Evolutionary conservation across 2,888 invertebrate species (phyloP).

Genomic region (Hirtodrosophila confusa): DNA sequence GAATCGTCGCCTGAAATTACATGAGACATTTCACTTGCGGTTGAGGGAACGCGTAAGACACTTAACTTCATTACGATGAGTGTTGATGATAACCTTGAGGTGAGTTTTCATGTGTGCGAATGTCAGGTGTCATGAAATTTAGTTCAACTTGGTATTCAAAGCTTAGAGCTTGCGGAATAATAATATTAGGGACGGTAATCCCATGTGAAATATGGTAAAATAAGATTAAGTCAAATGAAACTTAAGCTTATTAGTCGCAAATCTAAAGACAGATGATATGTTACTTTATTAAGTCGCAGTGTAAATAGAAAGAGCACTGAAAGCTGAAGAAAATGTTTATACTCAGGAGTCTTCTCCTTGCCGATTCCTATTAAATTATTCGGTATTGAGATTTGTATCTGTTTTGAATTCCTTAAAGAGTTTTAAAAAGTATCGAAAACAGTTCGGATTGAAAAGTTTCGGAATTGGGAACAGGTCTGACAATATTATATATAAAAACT

Average conservation of each 20-base stretch:
- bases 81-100: constrained; percentile 9
- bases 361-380: no score
- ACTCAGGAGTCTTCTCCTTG: no score
- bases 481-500: no score
- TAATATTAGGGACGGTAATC: constrained; percentile 6
- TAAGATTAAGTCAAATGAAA: neutral
- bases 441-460: neutral
- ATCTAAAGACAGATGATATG: no score
- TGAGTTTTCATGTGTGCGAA: constrained; percentile 3
- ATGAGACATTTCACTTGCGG: constrained; percentile 33
- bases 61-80: constrained; percentile 19
- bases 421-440: no score
- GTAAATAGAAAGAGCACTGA: no score
- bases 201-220: constrained; percentile 4
- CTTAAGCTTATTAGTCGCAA: no score
- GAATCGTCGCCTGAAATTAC: constrained; percentile 19
- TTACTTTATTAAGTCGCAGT: no score
- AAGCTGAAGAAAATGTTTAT: no score
- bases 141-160: neutral
- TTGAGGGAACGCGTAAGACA: constrained; percentile 2
- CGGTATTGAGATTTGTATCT: no score
- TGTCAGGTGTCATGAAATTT: constrained; percentile 15
- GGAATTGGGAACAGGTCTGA: neutral
- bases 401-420: no score
- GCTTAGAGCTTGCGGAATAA: constrained; percentile 1